Conservation (phyloP, 2,797 vertebrate genomes). For the Phylloscopus collybita region DNA sequence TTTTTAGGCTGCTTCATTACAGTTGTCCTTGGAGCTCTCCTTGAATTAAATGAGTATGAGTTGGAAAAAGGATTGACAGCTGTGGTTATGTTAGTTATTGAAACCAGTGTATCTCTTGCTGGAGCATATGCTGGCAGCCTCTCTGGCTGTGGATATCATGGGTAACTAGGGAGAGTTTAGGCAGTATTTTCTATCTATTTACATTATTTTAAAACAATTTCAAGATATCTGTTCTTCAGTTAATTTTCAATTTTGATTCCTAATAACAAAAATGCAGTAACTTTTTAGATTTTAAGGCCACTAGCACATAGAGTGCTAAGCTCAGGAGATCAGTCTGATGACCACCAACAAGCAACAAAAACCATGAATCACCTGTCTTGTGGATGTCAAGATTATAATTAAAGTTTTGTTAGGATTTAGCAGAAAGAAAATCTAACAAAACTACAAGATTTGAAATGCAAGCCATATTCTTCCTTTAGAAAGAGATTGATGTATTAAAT, state of each 20-base stretch:
- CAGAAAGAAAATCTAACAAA: conserved; percentile 41
- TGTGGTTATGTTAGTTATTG: neutral
- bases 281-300: neutral
- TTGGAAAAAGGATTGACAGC: neutral
- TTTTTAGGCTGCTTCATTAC: neutral
- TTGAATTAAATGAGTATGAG: neutral
- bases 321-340: neutral
- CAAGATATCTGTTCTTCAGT: neutral
- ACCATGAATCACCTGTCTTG: neutral
- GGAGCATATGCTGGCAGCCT: neutral
- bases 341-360: neutral
- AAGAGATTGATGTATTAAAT: conserved; percentile 77
- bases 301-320: neutral
- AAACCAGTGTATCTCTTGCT: neutral
- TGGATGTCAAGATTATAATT: conserved; percentile 35
- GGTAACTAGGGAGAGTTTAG: neutral
- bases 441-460: conserved; percentile 57
- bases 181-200: neutral
- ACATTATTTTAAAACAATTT: neutral
- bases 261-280: neutral
- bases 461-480: conserved; percentile 57
- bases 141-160: neutral
- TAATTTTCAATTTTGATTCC: neutral
- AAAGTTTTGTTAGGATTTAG: conserved; percentile 26
- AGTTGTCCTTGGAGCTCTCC: neutral